These are phyloP conservation scores for Oryctes rhinoceros DNA, from an alignment of 1,140 invertebrate species.

Conservation along the genomic window DNA sequence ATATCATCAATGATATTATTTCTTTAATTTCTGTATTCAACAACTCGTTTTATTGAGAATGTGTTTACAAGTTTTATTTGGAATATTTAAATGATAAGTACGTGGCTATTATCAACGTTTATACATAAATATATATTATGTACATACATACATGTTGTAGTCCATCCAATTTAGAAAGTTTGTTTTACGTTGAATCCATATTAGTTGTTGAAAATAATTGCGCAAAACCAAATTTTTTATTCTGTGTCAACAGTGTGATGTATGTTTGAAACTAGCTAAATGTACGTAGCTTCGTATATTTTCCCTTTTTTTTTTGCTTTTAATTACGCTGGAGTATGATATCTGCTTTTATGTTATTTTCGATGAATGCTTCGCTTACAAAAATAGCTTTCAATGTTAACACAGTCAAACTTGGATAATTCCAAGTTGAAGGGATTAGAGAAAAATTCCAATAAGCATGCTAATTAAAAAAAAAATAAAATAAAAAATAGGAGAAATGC, in stretches of 20 bases:
- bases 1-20: constrained; percentile 34
- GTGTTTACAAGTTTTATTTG: background rate
- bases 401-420: too few species aligned
- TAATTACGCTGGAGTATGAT: background rate
- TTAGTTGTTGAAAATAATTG: background rate
- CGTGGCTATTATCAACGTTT: background rate
- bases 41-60: constrained; percentile 16
- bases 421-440: too few species aligned
- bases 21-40: constrained; percentile 41
- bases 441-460: too few species aligned
- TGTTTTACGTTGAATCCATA: background rate
- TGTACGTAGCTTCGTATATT: background rate
- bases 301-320: background rate
- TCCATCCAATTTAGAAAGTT: background rate
- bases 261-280: too few species aligned
- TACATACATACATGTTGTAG: background rate
- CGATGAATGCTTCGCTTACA: background rate
- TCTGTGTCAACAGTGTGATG: too few species aligned
- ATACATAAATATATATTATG: background rate
- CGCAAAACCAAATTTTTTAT: too few species aligned
- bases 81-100: background rate
- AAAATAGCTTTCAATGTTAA: constrained; percentile 13
- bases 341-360: constrained; percentile 7
- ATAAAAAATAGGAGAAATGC: too few species aligned
- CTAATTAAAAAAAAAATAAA: too few species aligned